Percentiles rank a stretch among this genome's conserved stretches.
phyloP scores from a whole-genome alignment of 2,113 vertebrate species.

The Myrmophylax atrothorax region DNA sequence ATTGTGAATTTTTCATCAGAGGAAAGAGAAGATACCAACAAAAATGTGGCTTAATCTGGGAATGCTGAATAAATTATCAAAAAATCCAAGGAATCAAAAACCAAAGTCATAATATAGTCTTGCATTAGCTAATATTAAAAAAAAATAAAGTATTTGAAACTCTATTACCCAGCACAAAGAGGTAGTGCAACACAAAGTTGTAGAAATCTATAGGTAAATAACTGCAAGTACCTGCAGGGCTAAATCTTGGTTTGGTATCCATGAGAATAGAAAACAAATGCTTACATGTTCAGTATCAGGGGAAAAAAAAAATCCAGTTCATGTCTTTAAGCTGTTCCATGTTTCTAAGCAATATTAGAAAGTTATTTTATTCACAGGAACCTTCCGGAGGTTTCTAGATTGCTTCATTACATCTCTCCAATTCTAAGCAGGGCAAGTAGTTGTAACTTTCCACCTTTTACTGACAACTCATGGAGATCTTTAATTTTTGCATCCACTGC shows the following conservation, averaged over 20 bases:
- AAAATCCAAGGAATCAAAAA: not conserved
- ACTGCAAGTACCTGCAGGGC: not conserved
- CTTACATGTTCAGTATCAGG: not conserved
- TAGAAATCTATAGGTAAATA: not conserved
- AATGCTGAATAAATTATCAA: not conserved
- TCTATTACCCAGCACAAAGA: not conserved
- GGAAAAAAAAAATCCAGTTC: fast-evolving
- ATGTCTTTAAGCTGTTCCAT: not conserved
- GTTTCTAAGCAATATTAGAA: not conserved
- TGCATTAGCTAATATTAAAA: not conserved
- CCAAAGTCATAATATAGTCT: not conserved
- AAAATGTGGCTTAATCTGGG: not conserved
- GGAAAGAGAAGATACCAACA: not conserved
- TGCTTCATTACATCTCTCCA: not conserved
- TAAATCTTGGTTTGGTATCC: not conserved
- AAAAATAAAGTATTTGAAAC: not conserved
- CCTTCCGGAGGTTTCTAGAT: not conserved
- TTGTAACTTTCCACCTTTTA: not conserved
- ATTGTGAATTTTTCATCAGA: not conserved
- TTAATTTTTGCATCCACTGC: not conserved
- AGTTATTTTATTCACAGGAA: not conserved
- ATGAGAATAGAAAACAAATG: not conserved
- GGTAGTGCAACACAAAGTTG: not conserved
- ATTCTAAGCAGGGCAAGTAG: not conserved
- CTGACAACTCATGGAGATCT: not conserved